Evolutionary conservation across 2,888 invertebrate genomes (phyloP).

Genomic region (Lagria hirta): DNA sequence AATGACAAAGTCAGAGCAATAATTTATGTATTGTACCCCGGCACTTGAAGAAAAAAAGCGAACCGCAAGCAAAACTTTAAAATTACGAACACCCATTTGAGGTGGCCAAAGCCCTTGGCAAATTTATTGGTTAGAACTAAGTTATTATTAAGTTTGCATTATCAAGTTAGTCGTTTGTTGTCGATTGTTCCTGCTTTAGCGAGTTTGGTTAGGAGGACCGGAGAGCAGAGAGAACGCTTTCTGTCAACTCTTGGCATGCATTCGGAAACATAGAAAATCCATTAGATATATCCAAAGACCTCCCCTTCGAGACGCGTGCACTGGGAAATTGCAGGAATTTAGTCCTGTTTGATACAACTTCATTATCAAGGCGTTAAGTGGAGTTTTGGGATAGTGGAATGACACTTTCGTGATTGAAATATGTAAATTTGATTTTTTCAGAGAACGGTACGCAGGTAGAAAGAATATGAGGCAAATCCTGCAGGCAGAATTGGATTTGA

Average conservation of each 20-base stretch:
- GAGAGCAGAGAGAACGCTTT: slow-evolving; percentile 35
- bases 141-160: slow-evolving; percentile 50
- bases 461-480: too few species aligned
- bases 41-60: slow-evolving; percentile 17
- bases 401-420: slow-evolving; percentile 7
- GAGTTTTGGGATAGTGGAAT: slow-evolving; percentile 20
- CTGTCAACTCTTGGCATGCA: slow-evolving; percentile 47
- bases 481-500: too few species aligned
- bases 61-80: slow-evolving; percentile 32
- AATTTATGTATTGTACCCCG: slow-evolving; percentile 27
- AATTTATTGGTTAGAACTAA: slow-evolving; percentile 42
- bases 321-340: slow-evolving; percentile 22
- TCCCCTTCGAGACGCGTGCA: slow-evolving; percentile 22
- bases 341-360: slow-evolving; percentile 28
- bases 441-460: too few species aligned
- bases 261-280: slow-evolving; percentile 53
- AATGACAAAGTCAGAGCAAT: slow-evolving; percentile 26
- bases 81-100: slow-evolving; percentile 36
- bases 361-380: slow-evolving; percentile 19
- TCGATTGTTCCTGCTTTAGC: slow-evolving; percentile 44
- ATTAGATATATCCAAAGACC: slow-evolving; percentile 51
- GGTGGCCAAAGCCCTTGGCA: slow-evolving; percentile 32
- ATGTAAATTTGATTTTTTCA: slow-evolving; percentile 13
- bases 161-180: slow-evolving; percentile 49
- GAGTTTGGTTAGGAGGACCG: slow-evolving; percentile 37